A percentile compares a stretch with the other conserved stretches of the same genome.
phyloP scores from a whole-genome alignment of 2,797 vertebrate species.

The Tenualosa thibaudeaui region DNA sequence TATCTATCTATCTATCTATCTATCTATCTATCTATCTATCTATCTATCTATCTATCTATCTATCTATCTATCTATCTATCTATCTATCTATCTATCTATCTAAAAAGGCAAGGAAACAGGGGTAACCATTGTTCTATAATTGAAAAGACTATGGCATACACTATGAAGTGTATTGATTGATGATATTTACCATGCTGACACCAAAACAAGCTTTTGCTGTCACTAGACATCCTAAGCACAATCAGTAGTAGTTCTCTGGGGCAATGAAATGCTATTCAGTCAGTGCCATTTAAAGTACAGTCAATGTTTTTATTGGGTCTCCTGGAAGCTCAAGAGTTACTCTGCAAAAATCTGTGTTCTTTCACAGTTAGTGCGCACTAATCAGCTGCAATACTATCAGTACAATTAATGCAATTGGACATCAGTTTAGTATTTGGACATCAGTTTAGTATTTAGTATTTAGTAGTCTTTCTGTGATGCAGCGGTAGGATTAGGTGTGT shows the following conservation, averaged over 20 bases:
- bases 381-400: not conserved
- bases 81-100: too few relatives aligned
- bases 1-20: too few relatives aligned
- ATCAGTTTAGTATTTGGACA: not conserved
- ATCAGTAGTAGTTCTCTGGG: not conserved
- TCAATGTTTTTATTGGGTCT: not conserved
- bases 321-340: not conserved
- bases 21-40: too few relatives aligned
- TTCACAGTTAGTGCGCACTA: not conserved
- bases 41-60: too few relatives aligned
- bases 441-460: not conserved
- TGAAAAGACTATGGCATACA: not conserved
- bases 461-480: not conserved
- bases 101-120: not conserved
- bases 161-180: not conserved
- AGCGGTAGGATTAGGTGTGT: not conserved
- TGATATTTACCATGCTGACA: not conserved
- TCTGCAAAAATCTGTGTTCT: not conserved
- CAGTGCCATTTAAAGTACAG: not conserved
- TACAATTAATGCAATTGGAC: not conserved
- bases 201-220: not conserved
- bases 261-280: not conserved
- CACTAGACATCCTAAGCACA: not conserved
- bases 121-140: not conserved
- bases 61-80: too few relatives aligned